phyloP scores from a whole-genome alignment of 1,140 invertebrate genomes.

The Leptopilina clavipes region DNA sequence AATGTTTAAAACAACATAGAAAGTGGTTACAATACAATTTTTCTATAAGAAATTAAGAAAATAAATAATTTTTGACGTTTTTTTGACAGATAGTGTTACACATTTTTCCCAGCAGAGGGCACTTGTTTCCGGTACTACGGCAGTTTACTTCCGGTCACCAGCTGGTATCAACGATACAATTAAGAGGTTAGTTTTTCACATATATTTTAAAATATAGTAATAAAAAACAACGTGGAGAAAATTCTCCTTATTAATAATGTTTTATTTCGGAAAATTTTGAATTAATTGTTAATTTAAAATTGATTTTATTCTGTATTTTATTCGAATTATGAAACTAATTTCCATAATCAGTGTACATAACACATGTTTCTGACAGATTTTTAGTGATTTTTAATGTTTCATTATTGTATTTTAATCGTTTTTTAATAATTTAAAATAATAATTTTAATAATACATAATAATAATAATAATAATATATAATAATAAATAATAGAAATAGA shows the following conservation, averaged over 20 bases:
- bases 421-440: too few species aligned
- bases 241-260: not conserved
- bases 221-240: not conserved
- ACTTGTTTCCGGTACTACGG: too few species aligned
- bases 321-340: too few species aligned
- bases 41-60: too few species aligned
- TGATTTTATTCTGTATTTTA: not conserved
- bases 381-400: too few species aligned
- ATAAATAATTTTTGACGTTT: not conserved
- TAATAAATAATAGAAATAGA: too few species aligned
- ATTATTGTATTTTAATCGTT: too few species aligned
- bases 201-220: constrained; percentile 3
- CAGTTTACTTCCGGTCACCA: not conserved
- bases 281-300: too few species aligned
- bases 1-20: too few species aligned
- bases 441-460: not conserved
- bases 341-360: too few species aligned
- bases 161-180: not conserved
- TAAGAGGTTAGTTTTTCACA: not conserved
- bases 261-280: not conserved
- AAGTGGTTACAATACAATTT: too few species aligned
- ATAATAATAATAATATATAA: too few species aligned
- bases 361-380: constrained; percentile 24
- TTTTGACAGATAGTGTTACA: not conserved
- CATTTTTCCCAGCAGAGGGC: not conserved